Conservation (phyloP, 1,140 invertebrate species). For the Asbolus verrucosus region DNA sequence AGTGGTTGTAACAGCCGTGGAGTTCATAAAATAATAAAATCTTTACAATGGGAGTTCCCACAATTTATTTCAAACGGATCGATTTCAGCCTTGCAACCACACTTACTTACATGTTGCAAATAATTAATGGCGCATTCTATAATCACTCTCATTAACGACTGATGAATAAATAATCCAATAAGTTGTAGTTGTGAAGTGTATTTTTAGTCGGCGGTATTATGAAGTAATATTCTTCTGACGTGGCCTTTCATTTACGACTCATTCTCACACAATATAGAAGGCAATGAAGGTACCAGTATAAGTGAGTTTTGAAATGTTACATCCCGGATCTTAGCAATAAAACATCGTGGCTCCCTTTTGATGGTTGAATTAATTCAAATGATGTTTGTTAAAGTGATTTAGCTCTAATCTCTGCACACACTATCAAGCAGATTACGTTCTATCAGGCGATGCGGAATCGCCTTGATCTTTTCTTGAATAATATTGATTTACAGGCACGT, state of each 20-base stretch:
- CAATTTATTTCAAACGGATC: constrained; percentile 15
- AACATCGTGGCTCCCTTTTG: constrained; percentile 42
- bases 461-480: constrained; percentile 36
- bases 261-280: constrained; percentile 7
- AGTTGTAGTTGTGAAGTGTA: constrained; percentile 16
- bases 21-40: constrained; percentile 25
- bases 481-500: constrained; percentile 15
- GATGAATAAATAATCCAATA: constrained; percentile 18
- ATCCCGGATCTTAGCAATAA: constrained; percentile 46
- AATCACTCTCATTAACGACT: constrained; percentile 29
- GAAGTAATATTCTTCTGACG: constrained; percentile 23
- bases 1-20: not conserved
- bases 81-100: constrained; percentile 26
- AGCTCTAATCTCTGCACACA: constrained; percentile 29
- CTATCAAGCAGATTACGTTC: constrained; percentile 32
- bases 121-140: constrained; percentile 33
- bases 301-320: constrained; percentile 35
- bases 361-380: constrained; percentile 44
- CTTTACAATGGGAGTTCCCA: constrained; percentile 24
- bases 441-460: constrained; percentile 3
- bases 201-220: constrained; percentile 28
- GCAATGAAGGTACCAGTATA: constrained; percentile 46
- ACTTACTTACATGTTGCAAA: constrained; percentile 31
- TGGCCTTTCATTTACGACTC: constrained; percentile 17
- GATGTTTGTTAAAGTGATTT: constrained; percentile 41